Evolutionary conservation across 2,888 invertebrate genomes (phyloP).

Genomic region (Agonopterix heracliana): DNA sequence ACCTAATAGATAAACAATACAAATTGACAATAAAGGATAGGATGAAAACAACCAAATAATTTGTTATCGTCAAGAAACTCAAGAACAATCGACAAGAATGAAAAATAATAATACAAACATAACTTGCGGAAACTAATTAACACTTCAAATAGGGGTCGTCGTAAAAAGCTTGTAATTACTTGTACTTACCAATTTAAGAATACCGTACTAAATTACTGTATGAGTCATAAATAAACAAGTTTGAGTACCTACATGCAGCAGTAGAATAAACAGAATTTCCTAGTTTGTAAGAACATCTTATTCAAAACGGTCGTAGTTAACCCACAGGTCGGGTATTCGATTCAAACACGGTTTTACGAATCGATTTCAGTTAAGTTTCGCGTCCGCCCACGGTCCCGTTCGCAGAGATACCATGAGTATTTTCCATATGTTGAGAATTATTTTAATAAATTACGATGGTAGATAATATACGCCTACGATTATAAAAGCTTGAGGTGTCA

Average conservation of each 20-base stretch:
- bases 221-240: conserved; percentile 1
- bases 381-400: conserved; percentile 53
- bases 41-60: no score
- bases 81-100: no score
- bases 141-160: not conserved
- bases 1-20: no score
- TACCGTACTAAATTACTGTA: not conserved
- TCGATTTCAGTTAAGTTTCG: conserved; percentile 57
- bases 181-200: not conserved
- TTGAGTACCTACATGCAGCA: not conserved
- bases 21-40: no score
- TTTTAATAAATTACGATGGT: conserved; percentile 1
- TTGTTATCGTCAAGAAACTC: no score
- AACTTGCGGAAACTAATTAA: no score
- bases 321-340: conserved; percentile 54
- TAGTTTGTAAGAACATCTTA: conserved; percentile 42
- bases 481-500: not conserved
- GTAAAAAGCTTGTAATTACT: not conserved
- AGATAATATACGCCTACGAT: conserved; percentile 1
- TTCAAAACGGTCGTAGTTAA: conserved; percentile 54
- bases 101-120: no score
- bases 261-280: not conserved
- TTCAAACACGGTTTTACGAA: conserved; percentile 46
- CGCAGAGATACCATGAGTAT: conserved; percentile 11
- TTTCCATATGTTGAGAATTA: conserved; percentile 9